phyloP scores from a whole-genome alignment of 2,888 invertebrate genomes.

The Agonum fuliginosum region DNA sequence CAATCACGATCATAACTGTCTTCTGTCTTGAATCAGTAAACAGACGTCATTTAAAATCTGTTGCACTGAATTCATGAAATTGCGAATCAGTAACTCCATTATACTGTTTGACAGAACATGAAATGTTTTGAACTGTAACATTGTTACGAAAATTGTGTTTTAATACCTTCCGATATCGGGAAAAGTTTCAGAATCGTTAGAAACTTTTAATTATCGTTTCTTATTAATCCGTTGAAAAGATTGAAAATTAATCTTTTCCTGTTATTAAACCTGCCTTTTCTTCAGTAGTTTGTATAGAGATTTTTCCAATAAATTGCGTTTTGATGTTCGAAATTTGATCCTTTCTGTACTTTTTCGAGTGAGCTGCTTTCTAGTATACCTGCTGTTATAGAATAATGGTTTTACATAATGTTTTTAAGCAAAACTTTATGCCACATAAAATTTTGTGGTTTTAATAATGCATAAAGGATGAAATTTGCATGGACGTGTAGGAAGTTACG shows the following conservation, averaged over 20 bases:
- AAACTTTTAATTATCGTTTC: constrained; percentile 10
- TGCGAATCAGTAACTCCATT: background rate
- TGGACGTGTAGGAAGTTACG: background rate
- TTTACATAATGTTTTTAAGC: background rate
- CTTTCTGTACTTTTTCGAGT: background rate
- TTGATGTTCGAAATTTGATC: background rate
- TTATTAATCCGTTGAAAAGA: background rate
- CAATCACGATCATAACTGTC: no score
- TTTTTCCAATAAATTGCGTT: background rate
- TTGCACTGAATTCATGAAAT: background rate
- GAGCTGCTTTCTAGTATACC: background rate
- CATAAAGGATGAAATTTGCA: constrained; percentile 4
- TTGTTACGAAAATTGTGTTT: no score
- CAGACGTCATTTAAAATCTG: background rate
- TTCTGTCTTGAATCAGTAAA: background rate
- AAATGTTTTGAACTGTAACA: background rate
- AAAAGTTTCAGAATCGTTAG: background rate
- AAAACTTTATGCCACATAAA: constrained; percentile 3
- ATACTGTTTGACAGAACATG: background rate
- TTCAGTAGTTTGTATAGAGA: background rate
- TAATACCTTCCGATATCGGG: background rate
- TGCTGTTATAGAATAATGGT: background rate
- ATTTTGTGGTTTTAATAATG: constrained; percentile 2
- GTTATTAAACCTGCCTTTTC: background rate
- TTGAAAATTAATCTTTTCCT: constrained; percentile 16